Conservation (phyloP, 2,797 vertebrate genomes). For the Taeniopygia guttata region DNA sequence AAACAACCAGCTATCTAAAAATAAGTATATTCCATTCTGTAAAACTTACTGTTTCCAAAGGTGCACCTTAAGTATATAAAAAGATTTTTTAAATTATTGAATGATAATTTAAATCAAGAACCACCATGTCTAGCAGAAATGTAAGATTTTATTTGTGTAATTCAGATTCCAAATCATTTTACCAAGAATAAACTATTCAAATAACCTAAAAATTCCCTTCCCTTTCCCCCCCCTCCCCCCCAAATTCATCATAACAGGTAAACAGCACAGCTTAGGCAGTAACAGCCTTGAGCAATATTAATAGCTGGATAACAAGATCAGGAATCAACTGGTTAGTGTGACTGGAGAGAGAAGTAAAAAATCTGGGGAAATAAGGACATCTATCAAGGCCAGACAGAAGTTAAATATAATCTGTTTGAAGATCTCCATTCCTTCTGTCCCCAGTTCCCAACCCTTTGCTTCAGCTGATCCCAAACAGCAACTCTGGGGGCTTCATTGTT, state of each 20-base stretch:
- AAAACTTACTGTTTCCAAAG: background rate
- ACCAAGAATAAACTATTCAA: background rate
- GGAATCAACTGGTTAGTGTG: background rate
- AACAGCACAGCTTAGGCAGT: background rate
- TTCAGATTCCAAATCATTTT: background rate
- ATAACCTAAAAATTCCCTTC: background rate
- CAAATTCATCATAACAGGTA: background rate
- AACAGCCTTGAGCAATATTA: background rate
- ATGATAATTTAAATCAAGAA: background rate
- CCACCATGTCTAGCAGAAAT: background rate
- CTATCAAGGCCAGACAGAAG: background rate
- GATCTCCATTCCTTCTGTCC: background rate
- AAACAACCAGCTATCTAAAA: background rate
- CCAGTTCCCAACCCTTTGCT: background rate
- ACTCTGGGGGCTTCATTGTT: rapidly evolving
- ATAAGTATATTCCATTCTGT: background rate
- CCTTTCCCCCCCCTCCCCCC: rapidly evolving
- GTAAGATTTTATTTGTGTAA: background rate
- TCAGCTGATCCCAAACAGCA: background rate
- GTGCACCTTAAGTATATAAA: background rate
- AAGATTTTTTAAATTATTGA: background rate
- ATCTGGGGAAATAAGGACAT: background rate
- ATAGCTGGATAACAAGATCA: background rate
- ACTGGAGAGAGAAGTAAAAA: background rate
- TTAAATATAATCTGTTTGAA: background rate